phyloP scores from a whole-genome alignment of 2,888 invertebrate species.

The Brachylomia viminalis region DNA sequence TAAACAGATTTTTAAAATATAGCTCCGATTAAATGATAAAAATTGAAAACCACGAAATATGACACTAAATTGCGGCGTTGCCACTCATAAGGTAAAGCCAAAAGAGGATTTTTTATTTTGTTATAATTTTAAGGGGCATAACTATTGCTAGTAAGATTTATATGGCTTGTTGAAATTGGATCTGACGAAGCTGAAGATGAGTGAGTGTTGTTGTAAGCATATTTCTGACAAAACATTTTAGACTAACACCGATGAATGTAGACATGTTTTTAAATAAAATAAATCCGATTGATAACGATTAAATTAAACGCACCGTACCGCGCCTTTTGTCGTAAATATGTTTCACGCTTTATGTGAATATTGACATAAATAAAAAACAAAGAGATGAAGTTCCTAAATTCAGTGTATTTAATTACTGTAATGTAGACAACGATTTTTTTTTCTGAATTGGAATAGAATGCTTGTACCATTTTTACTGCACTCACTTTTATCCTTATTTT shows the following conservation, averaged over 20 bases:
- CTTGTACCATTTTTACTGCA: neutral
- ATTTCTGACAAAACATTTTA: neutral
- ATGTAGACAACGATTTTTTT: neutral
- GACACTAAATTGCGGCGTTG: no score
- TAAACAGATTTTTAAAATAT: no score
- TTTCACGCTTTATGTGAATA: neutral
- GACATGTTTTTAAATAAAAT: neutral
- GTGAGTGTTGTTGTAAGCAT: no score
- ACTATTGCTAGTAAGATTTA: neutral
- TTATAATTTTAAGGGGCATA: neutral
- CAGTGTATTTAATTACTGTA: neutral
- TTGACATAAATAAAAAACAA: conserved; percentile 5
- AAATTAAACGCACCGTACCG: neutral
- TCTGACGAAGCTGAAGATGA: neutral
- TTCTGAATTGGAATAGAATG: neutral
- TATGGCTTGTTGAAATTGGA: neutral
- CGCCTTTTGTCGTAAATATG: neutral
- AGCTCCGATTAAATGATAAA: no score
- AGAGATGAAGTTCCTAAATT: neutral
- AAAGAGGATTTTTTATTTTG: neutral
- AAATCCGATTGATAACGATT: neutral
- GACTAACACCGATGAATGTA: neutral
- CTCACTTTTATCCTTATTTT: neutral
- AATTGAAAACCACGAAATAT: no score
- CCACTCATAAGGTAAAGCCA: no score